Evolutionary conservation across 2,797 vertebrate genomes (phyloP).

Genomic region (Psittacula derbiana): DNA sequence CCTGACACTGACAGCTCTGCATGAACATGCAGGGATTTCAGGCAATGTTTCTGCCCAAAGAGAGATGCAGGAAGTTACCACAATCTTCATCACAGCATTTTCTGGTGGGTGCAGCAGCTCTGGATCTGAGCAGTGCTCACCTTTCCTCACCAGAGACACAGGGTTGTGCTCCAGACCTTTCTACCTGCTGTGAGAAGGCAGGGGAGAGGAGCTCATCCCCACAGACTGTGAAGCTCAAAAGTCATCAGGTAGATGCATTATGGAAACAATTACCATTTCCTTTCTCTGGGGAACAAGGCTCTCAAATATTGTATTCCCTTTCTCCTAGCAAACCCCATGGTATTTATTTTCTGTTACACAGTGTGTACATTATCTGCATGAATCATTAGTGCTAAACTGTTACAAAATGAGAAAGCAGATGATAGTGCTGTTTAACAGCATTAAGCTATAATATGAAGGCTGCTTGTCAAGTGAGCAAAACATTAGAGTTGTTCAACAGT

Average conservation of each 20-base stretch:
- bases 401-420: slow-evolving; percentile 9
- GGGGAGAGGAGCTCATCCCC: neutral
- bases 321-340: neutral
- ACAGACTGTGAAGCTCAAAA: neutral
- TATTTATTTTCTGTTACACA: slow-evolving; percentile 22
- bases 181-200: neutral
- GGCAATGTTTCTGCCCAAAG: neutral
- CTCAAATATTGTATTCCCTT: neutral
- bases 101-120: neutral
- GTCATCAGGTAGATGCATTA: neutral
- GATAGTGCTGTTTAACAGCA: neutral
- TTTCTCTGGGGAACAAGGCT: neutral
- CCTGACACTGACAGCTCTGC: neutral
- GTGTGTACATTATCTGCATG: neutral
- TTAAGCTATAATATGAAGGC: neutral
- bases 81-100: neutral
- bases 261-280: slow-evolving; percentile 34
- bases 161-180: neutral
- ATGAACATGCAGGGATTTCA: neutral
- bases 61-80: neutral
- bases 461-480: slow-evolving; percentile 19
- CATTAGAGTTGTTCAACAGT: neutral
- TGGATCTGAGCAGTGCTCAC: fast-evolving
- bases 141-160: fast-evolving
- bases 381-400: slow-evolving; percentile 18